These are phyloP conservation scores for Menura novaehollandiae DNA, from an alignment of 2,113 vertebrate genomes.

Conservation along the genomic window DNA sequence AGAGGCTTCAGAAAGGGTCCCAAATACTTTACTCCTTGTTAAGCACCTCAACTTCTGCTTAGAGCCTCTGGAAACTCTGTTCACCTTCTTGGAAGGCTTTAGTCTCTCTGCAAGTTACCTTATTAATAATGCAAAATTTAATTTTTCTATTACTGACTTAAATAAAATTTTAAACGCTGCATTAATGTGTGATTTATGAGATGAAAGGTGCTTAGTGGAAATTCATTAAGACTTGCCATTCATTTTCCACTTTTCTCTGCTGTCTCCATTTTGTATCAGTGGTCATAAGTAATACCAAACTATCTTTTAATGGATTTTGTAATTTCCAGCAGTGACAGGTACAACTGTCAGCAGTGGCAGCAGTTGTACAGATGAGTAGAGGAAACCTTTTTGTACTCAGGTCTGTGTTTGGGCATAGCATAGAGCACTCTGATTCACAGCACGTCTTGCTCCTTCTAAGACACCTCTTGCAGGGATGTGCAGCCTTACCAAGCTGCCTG, in stretches of 20 bases:
- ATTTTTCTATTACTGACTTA: constrained; percentile 35
- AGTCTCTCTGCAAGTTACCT: neutral
- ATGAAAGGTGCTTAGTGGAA: neutral
- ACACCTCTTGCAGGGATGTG: neutral
- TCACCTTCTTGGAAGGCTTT: neutral
- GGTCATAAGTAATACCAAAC: neutral
- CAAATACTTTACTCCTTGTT: neutral
- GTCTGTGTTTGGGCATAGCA: neutral
- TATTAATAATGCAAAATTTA: constrained; percentile 15
- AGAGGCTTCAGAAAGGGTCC: neutral
- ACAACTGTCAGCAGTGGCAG: neutral
- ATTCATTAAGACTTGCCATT: neutral
- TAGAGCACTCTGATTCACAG: rapidly evolving
- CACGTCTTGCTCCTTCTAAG: neutral
- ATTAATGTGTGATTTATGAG: neutral
- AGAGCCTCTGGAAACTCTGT: neutral
- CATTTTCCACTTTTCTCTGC: neutral
- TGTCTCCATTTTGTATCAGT: neutral
- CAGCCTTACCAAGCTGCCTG: neutral
- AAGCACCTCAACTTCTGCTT: neutral
- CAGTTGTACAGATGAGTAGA: neutral
- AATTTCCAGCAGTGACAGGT: neutral
- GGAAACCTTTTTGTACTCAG: neutral
- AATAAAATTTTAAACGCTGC: constrained; percentile 29
- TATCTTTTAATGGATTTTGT: neutral